These are phyloP conservation scores for Diadema setosum DNA, from an alignment of 35 echinoderm and acorn worm genomes.

Conservation along the genomic window DNA sequence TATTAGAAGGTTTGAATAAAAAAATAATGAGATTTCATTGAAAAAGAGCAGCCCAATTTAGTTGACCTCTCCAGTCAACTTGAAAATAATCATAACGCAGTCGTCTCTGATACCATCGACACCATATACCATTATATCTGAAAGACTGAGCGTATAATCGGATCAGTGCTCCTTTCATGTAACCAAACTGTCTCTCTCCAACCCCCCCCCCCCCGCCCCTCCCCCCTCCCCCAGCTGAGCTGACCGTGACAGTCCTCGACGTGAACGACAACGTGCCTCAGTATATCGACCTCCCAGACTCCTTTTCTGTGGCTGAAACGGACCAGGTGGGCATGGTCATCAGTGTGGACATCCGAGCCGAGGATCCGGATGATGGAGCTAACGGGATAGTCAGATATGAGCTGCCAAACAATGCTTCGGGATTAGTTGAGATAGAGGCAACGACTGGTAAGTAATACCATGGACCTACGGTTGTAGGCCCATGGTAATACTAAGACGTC, in stretches of 20 bases:
- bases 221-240: not conserved
- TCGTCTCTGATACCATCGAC: no score
- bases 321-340: constrained; percentile 34
- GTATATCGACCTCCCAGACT: constrained; percentile 9
- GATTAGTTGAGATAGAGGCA: constrained; percentile 8
- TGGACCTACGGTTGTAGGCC: no score
- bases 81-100: no score
- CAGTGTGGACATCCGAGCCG: constrained; percentile 26
- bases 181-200: not conserved
- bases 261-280: constrained; percentile 64
- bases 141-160: not conserved
- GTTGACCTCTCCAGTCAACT: no score
- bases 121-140: not conserved
- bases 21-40: no score
- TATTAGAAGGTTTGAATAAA: no score
- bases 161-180: not conserved
- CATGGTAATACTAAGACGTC: no score
- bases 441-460: constrained; percentile 38
- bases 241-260: constrained; percentile 42
- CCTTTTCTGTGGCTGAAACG: constrained; percentile 28
- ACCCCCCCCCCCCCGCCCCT: no score
- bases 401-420: constrained; percentile 1
- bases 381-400: constrained; percentile 26
- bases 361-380: constrained; percentile 20
- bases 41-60: no score